Evolutionary conservation across 2,888 invertebrate species (phyloP).

Genomic region (Ennomos erosarius): DNA sequence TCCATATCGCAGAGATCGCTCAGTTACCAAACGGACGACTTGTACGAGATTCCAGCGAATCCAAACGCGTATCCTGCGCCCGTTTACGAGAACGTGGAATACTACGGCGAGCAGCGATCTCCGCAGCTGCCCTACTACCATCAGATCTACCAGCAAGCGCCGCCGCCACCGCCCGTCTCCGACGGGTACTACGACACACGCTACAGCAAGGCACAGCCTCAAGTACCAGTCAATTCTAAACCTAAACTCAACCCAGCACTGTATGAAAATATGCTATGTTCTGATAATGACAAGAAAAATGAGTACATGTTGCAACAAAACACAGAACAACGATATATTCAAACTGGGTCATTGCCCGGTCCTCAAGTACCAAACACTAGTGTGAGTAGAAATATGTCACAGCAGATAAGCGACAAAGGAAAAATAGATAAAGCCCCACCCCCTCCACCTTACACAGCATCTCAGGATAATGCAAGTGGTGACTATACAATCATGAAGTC

Average conservation of each 20-base stretch:
- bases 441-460: conserved; percentile 68
- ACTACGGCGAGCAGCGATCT: conserved; percentile 87
- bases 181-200: conserved; percentile 83
- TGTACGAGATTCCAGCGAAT: conserved; percentile 77
- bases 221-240: conserved; percentile 87
- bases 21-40: conserved; percentile 77
- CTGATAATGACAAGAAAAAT: conserved; percentile 72
- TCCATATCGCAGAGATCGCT: conserved; percentile 86
- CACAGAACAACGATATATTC: conserved; percentile 71
- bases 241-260: conserved; percentile 70
- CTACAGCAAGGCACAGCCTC: conserved; percentile 92
- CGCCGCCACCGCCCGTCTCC: conserved; percentile 69
- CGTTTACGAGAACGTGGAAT: conserved; percentile 94
- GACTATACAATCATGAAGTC: conserved; percentile 82
- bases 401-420: conserved; percentile 73
- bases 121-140: conserved; percentile 87
- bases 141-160: conserved; percentile 77
- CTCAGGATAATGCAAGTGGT: conserved; percentile 68
- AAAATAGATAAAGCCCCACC: conserved; percentile 84
- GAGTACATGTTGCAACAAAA: conserved; percentile 68
- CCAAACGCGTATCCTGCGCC: conserved; percentile 72
- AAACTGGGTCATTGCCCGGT: conserved; percentile 74
- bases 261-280: conserved; percentile 82
- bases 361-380: conserved; percentile 75
- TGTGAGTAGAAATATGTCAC: conserved; percentile 62